Percentiles rank a stretch among this genome's conserved stretches.
Evolutionary conservation across 1,140 invertebrate species (phyloP).

Genomic region (Drosophila tsacasi): DNA sequence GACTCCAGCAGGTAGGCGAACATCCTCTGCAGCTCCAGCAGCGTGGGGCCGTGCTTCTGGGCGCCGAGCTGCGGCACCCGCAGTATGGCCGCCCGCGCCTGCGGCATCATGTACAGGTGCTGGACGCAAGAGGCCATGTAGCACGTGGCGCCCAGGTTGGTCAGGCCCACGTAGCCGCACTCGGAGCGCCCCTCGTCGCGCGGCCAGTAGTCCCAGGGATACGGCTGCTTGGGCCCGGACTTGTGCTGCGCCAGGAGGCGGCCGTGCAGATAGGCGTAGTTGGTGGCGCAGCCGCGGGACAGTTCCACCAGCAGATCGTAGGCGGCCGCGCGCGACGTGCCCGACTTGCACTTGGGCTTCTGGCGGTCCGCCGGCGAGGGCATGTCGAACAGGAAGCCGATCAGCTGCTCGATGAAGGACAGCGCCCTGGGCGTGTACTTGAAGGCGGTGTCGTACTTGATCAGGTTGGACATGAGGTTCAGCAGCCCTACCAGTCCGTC

Average conservation of each 20-base stretch:
- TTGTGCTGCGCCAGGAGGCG: slow-evolving; percentile 94
- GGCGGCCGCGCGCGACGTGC: slow-evolving; percentile 93
- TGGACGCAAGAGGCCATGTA: slow-evolving; percentile 99
- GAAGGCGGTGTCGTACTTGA: slow-evolving; percentile 95
- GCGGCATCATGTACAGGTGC: slow-evolving; percentile 98
- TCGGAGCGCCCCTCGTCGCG: slow-evolving; percentile 96
- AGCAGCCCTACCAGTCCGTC: slow-evolving; percentile 96
- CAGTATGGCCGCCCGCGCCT: slow-evolving; percentile 93
- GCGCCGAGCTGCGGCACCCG: slow-evolving; percentile 87
- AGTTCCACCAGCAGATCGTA: slow-evolving; percentile 96
- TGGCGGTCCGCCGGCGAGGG: slow-evolving; percentile 93
- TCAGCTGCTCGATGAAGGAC: slow-evolving; percentile 90
- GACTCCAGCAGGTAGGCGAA: slow-evolving; percentile 97
- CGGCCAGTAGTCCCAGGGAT: slow-evolving; percentile 99
- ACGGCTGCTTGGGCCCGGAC: slow-evolving; percentile 92
- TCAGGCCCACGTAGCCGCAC: slow-evolving; percentile 97
- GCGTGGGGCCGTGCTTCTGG: slow-evolving; percentile 92
- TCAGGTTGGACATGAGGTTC: slow-evolving; percentile 93
- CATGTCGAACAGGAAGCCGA: slow-evolving; percentile 95
- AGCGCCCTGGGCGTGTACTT: slow-evolving; percentile 93
- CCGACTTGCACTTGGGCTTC: slow-evolving; percentile 96
- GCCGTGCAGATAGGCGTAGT: slow-evolving; percentile 93
- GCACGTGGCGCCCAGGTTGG: slow-evolving; percentile 97
- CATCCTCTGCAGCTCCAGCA: slow-evolving; percentile 96
- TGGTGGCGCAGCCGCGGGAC: slow-evolving; percentile 92